Percentiles rank a stretch among this genome's conserved stretches.
Evolutionary conservation across 2,797 vertebrate genomes (phyloP).

Genomic region (Megalops cyprinoides): DNA sequence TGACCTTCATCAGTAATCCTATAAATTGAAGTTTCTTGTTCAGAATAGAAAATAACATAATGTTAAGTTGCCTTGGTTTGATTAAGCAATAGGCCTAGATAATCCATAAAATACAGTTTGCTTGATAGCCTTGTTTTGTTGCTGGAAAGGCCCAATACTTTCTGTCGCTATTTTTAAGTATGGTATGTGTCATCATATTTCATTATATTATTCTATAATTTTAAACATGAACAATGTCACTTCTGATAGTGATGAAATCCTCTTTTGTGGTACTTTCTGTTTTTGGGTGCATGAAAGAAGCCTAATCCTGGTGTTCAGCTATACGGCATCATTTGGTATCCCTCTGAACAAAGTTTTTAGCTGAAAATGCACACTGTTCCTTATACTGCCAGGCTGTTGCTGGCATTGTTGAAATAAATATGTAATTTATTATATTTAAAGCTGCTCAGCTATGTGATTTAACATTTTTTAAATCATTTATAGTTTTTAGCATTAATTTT

Average conservation of each 20-base stretch:
- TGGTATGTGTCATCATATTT: background rate
- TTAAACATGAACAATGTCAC: no score
- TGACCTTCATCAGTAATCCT: background rate
- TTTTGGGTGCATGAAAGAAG: no score
- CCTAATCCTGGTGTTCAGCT: background rate
- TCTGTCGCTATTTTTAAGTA: background rate
- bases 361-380: background rate
- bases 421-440: no score
- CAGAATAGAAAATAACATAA: background rate
- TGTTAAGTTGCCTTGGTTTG: no score
- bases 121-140: background rate
- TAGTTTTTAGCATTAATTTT: no score
- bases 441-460: no score
- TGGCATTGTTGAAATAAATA: background rate
- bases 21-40: background rate
- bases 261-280: no score
- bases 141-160: background rate
- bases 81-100: no score
- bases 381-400: background rate
- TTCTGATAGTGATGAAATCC: no score
- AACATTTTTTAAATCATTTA: no score
- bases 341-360: background rate
- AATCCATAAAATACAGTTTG: no score
- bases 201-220: no score
- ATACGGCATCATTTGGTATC: background rate